These are phyloP conservation scores for Oscheius onirici DNA, from an alignment of 2,888 invertebrate species.

Conservation along the genomic window DNA sequence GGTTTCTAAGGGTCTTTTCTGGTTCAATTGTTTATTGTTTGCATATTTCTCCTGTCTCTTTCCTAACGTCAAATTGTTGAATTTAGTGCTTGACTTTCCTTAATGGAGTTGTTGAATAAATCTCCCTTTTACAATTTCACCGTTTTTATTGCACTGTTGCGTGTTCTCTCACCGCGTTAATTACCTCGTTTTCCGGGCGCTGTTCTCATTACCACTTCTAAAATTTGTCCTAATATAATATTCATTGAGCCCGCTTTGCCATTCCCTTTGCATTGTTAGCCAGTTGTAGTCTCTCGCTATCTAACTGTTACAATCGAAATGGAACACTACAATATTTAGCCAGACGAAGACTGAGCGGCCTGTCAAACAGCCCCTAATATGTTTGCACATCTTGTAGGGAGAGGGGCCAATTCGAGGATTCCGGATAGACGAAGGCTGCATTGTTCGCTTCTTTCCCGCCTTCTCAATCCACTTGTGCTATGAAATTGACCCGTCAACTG, in stretches of 20 bases:
- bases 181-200: neutral
- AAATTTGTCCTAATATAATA: neutral
- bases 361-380: slow-evolving; percentile 6
- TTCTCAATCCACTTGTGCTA: too few species aligned
- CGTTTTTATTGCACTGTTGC: neutral
- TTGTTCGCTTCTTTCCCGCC: too few species aligned
- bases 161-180: slow-evolving; percentile 1
- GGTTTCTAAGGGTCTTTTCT: neutral
- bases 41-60: neutral
- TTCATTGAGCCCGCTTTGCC: neutral
- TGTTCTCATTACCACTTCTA: neutral
- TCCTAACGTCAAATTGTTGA: neutral
- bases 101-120: neutral
- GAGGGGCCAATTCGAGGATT: too few species aligned
- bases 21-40: slow-evolving; percentile 12
- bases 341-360: neutral
- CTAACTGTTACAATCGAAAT: neutral
- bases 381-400: neutral
- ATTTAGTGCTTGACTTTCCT: neutral
- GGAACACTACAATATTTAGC: neutral
- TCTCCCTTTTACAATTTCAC: neutral
- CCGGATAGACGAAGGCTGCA: too few species aligned
- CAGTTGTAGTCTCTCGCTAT: too few species aligned
- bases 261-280: neutral
- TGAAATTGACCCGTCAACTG: too few species aligned